These are phyloP conservation scores for Drusus annulatus DNA, from an alignment of 1,140 invertebrate genomes.

Conservation along the genomic window DNA sequence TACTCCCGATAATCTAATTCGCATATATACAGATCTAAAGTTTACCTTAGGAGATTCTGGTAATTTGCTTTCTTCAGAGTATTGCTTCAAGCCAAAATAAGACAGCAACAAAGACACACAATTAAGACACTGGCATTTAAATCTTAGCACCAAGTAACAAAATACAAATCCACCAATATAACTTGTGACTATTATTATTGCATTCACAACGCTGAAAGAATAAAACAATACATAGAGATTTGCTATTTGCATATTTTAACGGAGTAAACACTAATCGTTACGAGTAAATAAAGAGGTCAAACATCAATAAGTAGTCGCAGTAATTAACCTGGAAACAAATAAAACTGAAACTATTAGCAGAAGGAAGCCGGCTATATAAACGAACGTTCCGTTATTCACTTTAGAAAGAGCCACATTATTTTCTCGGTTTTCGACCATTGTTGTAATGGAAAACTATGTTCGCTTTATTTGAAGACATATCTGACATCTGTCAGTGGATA, in stretches of 20 bases:
- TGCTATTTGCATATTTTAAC: background rate
- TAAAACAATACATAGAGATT: constrained; percentile 2
- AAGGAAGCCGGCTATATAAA: constrained; percentile 25
- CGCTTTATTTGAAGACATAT: constrained; percentile 44
- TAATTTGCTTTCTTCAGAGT: constrained; percentile 17
- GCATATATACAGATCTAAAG: background rate
- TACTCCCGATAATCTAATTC: too few relatives aligned
- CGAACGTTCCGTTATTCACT: constrained; percentile 3
- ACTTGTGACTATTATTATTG: constrained; percentile 47
- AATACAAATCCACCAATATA: constrained; percentile 50
- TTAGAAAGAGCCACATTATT: constrained; percentile 11
- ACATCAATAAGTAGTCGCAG: constrained; percentile 19
- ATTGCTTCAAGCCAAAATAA: constrained; percentile 32
- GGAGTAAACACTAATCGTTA: constrained; percentile 18
- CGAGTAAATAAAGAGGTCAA: constrained; percentile 39
- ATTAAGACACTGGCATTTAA: constrained; percentile 39
- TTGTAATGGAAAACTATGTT: constrained; percentile 47
- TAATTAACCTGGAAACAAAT: constrained; percentile 46
- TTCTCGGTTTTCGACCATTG: constrained; percentile 45
- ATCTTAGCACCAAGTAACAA: constrained; percentile 55
- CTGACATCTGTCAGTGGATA: constrained; percentile 47
- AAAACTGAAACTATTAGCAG: constrained; percentile 21
- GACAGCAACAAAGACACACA: constrained; percentile 16
- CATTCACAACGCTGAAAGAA: constrained; percentile 48
- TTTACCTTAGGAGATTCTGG: constrained; percentile 45